Percentiles rank a stretch among this genome's conserved stretches.
phyloP scores from a whole-genome alignment of 2,797 vertebrate species.

The Kryptolebias ocellatus region DNA sequence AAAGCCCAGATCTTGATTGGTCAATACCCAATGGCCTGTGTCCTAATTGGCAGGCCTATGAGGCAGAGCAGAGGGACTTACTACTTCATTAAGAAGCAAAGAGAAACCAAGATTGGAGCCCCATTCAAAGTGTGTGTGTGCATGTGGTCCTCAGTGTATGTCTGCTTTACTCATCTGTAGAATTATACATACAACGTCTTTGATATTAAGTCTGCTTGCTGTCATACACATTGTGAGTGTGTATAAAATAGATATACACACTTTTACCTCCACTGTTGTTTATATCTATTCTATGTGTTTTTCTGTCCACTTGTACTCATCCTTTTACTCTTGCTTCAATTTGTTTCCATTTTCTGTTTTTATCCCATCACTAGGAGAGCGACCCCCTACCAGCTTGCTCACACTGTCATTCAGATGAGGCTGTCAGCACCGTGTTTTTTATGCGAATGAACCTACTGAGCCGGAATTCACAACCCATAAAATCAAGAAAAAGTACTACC shows the following conservation, averaged over 20 bases:
- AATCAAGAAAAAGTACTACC: slow-evolving; percentile 25
- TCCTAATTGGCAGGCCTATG: slow-evolving; percentile 67
- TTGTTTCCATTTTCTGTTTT: slow-evolving; percentile 30
- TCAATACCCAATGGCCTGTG: slow-evolving; percentile 58
- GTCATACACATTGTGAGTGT: background rate
- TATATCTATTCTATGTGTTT: background rate
- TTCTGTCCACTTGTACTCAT: slow-evolving; percentile 6
- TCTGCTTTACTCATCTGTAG: slow-evolving; percentile 37
- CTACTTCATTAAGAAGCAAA: slow-evolving; percentile 70
- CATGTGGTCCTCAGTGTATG: slow-evolving; percentile 3
- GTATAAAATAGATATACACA: background rate
- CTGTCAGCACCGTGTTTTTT: slow-evolving; percentile 30
- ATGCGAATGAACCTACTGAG: slow-evolving; percentile 31
- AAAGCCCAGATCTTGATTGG: slow-evolving; percentile 65
- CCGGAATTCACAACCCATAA: slow-evolving; percentile 23
- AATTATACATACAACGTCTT: slow-evolving; percentile 46
- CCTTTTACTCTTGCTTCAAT: slow-evolving; percentile 16
- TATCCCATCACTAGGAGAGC: slow-evolving; percentile 22
- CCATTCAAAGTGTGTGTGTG: slow-evolving; percentile 15
- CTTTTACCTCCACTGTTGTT: background rate
- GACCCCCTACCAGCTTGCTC: slow-evolving; percentile 17
- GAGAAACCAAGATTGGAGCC: slow-evolving; percentile 51
- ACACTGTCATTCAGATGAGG: slow-evolving; percentile 29
- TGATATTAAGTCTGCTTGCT: slow-evolving; percentile 55
- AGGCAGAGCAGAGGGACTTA: slow-evolving; percentile 62